Base-by-base conservation (phyloP, 2,797 vertebrate species). In the Graptemys geographica region DNA sequence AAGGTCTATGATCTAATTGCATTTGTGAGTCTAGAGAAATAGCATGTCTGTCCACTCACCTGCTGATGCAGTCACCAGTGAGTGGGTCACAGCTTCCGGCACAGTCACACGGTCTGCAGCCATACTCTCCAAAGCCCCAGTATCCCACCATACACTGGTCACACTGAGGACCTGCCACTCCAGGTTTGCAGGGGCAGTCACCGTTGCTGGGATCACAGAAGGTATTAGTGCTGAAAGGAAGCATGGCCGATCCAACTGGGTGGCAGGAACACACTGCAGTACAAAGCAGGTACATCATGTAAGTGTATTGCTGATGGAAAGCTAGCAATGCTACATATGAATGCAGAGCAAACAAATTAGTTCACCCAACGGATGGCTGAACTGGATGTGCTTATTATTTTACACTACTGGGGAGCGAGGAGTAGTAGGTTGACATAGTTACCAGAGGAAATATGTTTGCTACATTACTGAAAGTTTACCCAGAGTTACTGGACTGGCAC, bases 111-210 rank as follows among this genome's bases (percentile, higher is more conserved):
- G 99, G 99, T 12, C 97, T 98, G 97, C 99, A 99, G 97, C 99
- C 99, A 0, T 99, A 99, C n/a, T 98, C 97, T 8, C 99, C 97
- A 6, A 99, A 99, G 87, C 99, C 99, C 99, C 99, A 99, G 97
- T 99, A 99, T 92, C 99, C 99, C 33, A 99, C 98, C 97, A 99
- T 99, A 96, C 99, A 99, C 94, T 95, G 98, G 98, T 99, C 99
- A 2, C 99, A 99, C 84, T 94, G 98, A 56, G 98, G 98, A 33
- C 99, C 99, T 0, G 99, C 99, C 59, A 99, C 99, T 0, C 99
- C 99, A 0, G 99, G 99, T 96, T 99, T 99, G 96, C 99, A 99
- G 97, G 99, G 98, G 72, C 99, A 99, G 97, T 99, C 98, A 2
- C 99, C 99, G 0, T 98, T 99, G 96, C 98, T 98, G 87, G 99